Base-by-base conservation (phyloP, 2,888 invertebrate species). In the Argyra leucocephala region DNA sequence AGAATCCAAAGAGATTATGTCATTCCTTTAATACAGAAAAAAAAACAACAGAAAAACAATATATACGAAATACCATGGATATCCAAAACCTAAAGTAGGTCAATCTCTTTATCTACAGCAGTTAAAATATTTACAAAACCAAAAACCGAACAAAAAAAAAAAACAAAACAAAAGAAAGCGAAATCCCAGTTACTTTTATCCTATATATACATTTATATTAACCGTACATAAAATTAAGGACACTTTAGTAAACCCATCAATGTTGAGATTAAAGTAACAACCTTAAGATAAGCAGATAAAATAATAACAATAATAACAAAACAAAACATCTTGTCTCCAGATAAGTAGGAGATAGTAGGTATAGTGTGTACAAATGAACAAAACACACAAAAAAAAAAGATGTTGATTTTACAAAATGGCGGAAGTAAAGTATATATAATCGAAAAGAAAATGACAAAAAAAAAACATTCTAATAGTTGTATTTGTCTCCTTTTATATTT, bases 221-320 rank as follows among this genome's bases (percentile, higher is more conserved):
- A 48, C 48, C 48, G 48, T 48, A 48, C 48, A 48, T 48, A 5
- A 48, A 48, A 48, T 48, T 48, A 48, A 48, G 48, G 48, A 48
- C 48, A 48, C 48, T 48, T 48, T 48, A 48, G 48, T 48, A 48
- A 48, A 48, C 7, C 48, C 48, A 48, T 48, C 48, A 48, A 48
- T 48, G 48, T 48, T 48, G 5, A 48, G 48, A 48, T 48, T 48
- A 48, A 48, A 48, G 18, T 48, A 48, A 48, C 48, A 48, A 48
- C 48, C 48, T 18, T 18, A 48, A 48, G 18, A n/a, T 48, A 5
- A 48, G n/a, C 31, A 31, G 10, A 12, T 31, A 31, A 31, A 12
- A 31, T n/a, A n/a, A n/a, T n/a, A n/a, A n/a, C n/a, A n/a, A n/a
- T n/a, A n/a, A n/a, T n/a, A n/a, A n/a, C n/a, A n/a, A n/a, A n/a